A percentile compares a stretch with the other conserved stretches of the same genome.
These are phyloP conservation scores for Lasius fuliginosus DNA, from an alignment of 2,888 invertebrate species.

Conservation along the genomic window DNA sequence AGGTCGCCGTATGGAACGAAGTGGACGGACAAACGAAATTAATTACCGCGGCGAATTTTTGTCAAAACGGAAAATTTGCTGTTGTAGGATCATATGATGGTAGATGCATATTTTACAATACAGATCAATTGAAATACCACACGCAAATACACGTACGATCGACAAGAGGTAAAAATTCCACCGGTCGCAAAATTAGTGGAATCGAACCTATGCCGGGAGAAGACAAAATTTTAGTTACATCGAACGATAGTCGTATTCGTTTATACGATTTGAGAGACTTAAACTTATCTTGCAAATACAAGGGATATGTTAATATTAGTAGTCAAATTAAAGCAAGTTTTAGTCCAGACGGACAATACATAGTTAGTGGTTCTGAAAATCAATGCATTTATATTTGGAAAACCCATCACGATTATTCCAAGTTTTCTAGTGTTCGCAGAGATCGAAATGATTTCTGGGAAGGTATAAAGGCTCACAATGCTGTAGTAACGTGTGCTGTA, in stretches of 20 bases:
- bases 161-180: conserved; percentile 97
- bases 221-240: conserved; percentile 98
- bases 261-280: conserved; percentile 98
- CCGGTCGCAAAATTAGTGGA: conserved; percentile 98
- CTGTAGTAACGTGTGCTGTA: conserved; percentile 98
- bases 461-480: conserved; percentile 97
- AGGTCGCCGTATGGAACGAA: conserved; percentile 99
- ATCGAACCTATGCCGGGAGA: conserved; percentile 98
- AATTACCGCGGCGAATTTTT: conserved; percentile 99
- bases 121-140: conserved; percentile 99
- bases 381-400: conserved; percentile 99
- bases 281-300: conserved; percentile 98
- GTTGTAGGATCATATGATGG: conserved; percentile 99
- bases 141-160: conserved; percentile 99
- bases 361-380: conserved; percentile 99
- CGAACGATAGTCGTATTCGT: conserved; percentile 98
- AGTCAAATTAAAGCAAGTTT: conserved; percentile 99
- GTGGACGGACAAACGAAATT: conserved; percentile 97
- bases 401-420: conserved; percentile 98
- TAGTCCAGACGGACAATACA: conserved; percentile 98
- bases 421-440: conserved; percentile 96
- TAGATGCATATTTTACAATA: conserved; percentile 98
- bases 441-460: conserved; percentile 99
- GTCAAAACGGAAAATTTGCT: conserved; percentile 98
- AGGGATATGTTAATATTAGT: conserved; percentile 96